These are phyloP conservation scores for Peromyscus polionotus DNA, from an alignment of 2,113 vertebrate species.

Conservation along the genomic window DNA sequence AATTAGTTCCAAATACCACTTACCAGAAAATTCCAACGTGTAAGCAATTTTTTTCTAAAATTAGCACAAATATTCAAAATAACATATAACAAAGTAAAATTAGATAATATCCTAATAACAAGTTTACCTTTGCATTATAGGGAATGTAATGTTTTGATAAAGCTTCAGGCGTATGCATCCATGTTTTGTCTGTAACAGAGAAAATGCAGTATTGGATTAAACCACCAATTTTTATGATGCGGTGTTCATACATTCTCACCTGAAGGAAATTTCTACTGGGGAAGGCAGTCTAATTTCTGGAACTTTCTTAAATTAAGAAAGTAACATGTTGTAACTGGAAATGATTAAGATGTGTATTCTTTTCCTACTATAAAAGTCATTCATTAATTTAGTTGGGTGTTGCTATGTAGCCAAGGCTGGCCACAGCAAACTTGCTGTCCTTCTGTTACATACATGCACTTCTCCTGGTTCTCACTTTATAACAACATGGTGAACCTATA, in stretches of 20 bases:
- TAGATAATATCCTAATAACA: not conserved
- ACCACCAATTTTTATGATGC: no score
- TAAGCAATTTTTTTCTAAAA: not conserved
- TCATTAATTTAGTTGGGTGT: not conserved
- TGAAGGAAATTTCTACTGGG: not conserved
- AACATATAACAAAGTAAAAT: constrained; percentile 46
- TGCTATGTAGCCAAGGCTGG: not conserved
- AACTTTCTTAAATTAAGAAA: not conserved
- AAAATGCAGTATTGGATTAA: constrained; percentile 80
- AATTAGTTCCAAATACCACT: not conserved
- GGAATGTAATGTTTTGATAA: constrained; percentile 99
- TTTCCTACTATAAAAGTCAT: not conserved
- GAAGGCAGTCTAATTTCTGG: not conserved
- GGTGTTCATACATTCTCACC: not conserved
- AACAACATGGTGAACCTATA: not conserved
- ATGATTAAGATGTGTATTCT: not conserved
- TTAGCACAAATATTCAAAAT: not conserved
- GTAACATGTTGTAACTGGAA: not conserved
- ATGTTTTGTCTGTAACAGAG: constrained; percentile 97
- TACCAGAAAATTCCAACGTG: not conserved
- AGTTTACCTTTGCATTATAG: constrained; percentile 97
- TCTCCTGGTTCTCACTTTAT: not conserved
- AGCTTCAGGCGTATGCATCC: constrained; percentile 99
- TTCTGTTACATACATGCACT: not conserved
- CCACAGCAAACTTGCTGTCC: not conserved